phyloP scores from a whole-genome alignment of 2,888 invertebrate species.

The Chrysodeixis includens region DNA sequence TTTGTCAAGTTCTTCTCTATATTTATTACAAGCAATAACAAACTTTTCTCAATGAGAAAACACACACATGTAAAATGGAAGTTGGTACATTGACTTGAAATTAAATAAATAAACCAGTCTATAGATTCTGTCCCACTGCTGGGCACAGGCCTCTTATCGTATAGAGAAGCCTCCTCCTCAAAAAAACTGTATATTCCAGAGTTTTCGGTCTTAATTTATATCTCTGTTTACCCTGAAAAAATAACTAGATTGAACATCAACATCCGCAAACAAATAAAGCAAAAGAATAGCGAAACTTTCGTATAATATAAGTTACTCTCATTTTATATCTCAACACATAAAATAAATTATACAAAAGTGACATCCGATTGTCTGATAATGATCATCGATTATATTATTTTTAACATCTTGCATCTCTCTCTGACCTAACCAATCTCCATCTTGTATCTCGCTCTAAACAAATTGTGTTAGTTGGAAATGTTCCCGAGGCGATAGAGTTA shows the following conservation, averaged over 20 bases:
- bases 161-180: no score
- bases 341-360: constrained; percentile 74
- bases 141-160: no score
- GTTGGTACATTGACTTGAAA: no score
- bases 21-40: no score
- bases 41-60: no score
- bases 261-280: constrained; percentile 23
- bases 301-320: constrained; percentile 54
- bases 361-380: constrained; percentile 78
- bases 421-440: constrained; percentile 35
- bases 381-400: constrained; percentile 76
- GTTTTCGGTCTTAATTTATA: neutral
- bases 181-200: no score
- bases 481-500: constrained; percentile 80
- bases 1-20: no score
- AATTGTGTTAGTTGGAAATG: constrained; percentile 72
- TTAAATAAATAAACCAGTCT: no score
- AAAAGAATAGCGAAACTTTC: constrained; percentile 50
- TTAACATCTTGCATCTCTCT: constrained; percentile 61
- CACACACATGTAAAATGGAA: no score
- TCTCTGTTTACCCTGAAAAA: neutral
- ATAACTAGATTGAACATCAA: neutral
- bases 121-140: no score
- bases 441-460: constrained; percentile 61
- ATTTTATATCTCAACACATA: constrained; percentile 53